phyloP scores from a whole-genome alignment of 2,797 vertebrate genomes.

The Monodelphis domestica region DNA sequence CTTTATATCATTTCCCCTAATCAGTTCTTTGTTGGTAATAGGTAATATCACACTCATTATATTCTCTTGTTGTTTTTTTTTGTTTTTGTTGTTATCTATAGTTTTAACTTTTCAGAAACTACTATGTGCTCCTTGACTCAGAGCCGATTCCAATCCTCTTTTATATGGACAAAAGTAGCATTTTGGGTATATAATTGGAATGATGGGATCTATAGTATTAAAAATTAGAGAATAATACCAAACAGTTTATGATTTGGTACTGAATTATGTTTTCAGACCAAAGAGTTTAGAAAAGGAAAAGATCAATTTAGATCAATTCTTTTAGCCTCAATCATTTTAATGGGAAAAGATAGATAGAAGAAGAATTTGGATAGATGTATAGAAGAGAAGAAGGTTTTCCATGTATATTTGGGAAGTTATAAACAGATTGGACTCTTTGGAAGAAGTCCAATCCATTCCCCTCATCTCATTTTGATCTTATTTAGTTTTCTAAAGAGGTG shows the following conservation, averaged over 20 bases:
- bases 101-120: too few relatives aligned
- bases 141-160: background rate
- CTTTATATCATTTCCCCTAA: background rate
- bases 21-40: background rate
- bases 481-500: background rate
- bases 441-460: background rate
- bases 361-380: conserved; percentile 32
- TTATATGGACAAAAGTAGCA: background rate
- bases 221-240: background rate
- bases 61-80: too few relatives aligned
- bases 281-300: background rate
- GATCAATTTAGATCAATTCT: background rate
- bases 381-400: background rate
- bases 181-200: background rate
- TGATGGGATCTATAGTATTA: background rate
- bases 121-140: background rate
- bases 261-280: background rate
- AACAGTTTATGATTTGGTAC: background rate
- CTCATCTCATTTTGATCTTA: background rate
- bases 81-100: background rate
- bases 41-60: background rate
- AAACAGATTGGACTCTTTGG: background rate
- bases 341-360: conserved; percentile 31
- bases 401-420: background rate
- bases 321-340: background rate